These are phyloP conservation scores for Pangasius sanitwongsei DNA, from an alignment of 2,797 vertebrate genomes.

Conservation along the genomic window DNA sequence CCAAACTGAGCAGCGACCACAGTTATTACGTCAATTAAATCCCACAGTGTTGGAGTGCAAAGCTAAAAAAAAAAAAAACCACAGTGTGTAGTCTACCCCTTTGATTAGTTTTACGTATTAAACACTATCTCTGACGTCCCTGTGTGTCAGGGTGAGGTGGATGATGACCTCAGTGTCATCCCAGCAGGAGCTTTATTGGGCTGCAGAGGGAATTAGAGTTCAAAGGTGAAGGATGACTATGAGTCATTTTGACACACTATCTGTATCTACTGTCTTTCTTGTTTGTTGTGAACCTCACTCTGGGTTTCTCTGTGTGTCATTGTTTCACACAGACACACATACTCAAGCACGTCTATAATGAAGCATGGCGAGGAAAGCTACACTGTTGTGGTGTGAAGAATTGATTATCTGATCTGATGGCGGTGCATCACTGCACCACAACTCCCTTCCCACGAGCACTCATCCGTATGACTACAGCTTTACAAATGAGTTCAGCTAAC, in stretches of 20 bases:
- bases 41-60: background rate
- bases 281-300: background rate
- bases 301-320: background rate
- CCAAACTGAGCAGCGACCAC: background rate
- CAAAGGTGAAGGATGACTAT: constrained; percentile 31
- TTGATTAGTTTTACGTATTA: constrained; percentile 6
- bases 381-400: background rate
- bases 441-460: background rate
- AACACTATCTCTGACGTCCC: background rate
- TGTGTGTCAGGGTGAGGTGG: background rate
- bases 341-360: background rate
- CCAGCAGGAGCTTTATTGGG: background rate
- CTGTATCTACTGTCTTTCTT: background rate
- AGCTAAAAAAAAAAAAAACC: background rate
- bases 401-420: background rate
- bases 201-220: constrained; percentile 18
- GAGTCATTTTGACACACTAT: background rate
- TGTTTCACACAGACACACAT: constrained; percentile 20
- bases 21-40: constrained; percentile 17
- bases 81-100: background rate
- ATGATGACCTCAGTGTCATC: background rate
- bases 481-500: background rate
- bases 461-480: background rate
- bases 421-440: background rate
- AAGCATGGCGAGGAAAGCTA: constrained; percentile 7